Percentiles rank a stretch among this genome's conserved stretches.
Conservation (phyloP, 2,797 vertebrate genomes). For the Hemitrygon akajei region DNA sequence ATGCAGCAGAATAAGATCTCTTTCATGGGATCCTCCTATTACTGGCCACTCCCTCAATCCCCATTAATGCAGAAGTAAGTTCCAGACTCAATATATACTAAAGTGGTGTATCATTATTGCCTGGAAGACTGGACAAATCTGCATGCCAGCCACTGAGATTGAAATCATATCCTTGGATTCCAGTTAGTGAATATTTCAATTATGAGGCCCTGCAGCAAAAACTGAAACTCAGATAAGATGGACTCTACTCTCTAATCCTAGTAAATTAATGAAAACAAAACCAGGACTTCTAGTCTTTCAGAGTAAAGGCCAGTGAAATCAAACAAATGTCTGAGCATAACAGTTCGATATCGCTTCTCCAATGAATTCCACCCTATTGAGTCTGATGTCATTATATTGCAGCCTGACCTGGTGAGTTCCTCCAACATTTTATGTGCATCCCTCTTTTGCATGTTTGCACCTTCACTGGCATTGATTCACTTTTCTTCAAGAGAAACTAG, state of each 20-base stretch:
- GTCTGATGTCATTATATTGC: background rate
- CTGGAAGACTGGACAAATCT: background rate
- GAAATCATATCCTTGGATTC: constrained; percentile 12
- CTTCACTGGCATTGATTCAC: background rate
- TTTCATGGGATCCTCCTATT: background rate
- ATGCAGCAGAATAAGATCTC: background rate
- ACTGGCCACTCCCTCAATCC: too few species aligned
- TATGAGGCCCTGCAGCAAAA: background rate
- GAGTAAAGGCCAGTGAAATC: background rate
- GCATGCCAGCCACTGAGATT: background rate
- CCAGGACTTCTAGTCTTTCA: background rate
- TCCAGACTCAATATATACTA: background rate
- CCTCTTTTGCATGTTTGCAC: background rate
- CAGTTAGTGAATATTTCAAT: constrained; percentile 7
- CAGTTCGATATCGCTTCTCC: background rate
- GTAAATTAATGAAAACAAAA: constrained; percentile 27
- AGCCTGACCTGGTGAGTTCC: too few species aligned
- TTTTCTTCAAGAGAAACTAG: background rate
- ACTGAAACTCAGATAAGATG: background rate
- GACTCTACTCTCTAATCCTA: background rate
- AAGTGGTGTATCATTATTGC: background rate
- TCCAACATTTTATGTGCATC: too few species aligned
- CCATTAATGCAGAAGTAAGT: background rate
- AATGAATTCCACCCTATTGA: background rate
- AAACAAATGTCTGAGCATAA: background rate